phyloP scores from a whole-genome alignment of 1,140 invertebrate genomes.

The Tribolium madens region DNA sequence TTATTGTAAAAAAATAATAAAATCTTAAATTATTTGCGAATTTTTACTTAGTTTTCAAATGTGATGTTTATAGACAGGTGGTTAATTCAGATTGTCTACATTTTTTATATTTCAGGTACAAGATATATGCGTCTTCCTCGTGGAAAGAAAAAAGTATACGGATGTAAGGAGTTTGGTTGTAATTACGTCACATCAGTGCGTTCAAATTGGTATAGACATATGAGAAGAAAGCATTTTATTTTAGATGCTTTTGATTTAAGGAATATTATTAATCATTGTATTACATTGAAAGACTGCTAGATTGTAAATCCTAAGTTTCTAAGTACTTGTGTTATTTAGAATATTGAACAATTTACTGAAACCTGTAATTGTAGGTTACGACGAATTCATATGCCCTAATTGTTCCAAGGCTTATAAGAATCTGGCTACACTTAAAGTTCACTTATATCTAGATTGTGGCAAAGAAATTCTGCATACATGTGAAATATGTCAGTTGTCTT shows the following conservation, averaged over 20 bases:
- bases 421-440: conserved; percentile 53
- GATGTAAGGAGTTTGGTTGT: neutral
- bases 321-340: neutral
- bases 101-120: neutral
- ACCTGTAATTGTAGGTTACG: conserved; percentile 1
- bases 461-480: conserved; percentile 50
- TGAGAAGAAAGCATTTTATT: conserved; percentile 9
- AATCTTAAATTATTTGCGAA: neutral
- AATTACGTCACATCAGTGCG: conserved; percentile 1
- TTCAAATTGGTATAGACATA: conserved; percentile 41
- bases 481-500: conserved; percentile 51
- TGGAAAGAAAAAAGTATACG: conserved; percentile 4
- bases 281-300: neutral
- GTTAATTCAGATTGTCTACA: neutral
- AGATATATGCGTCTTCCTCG: neutral
- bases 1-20: neutral
- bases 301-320: neutral
- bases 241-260: neutral
- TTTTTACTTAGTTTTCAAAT: neutral
- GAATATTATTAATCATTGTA: neutral
- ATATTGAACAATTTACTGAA: neutral
- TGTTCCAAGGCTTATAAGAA: conserved; percentile 59
- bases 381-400: conserved; percentile 22
- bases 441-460: conserved; percentile 57
- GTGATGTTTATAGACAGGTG: neutral